Evolutionary conservation across 2,797 vertebrate genomes (phyloP).

Genomic region (Decapterus maruadsi): DNA sequence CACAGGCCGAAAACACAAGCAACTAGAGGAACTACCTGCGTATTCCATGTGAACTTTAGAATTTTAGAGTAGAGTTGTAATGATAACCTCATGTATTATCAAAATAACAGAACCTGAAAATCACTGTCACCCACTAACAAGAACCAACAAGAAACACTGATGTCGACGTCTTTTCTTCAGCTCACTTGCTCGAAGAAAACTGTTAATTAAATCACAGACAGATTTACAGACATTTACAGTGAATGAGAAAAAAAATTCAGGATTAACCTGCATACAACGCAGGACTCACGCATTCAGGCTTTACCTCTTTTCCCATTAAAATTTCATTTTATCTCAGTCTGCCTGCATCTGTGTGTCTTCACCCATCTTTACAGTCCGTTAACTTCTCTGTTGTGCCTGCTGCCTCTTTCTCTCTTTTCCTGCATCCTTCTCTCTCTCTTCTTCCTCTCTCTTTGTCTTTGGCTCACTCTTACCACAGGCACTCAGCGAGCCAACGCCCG

Average conservation of each 20-base stretch:
- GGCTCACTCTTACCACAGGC: constrained; percentile 79
- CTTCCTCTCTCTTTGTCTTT: not conserved
- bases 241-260: constrained; percentile 28
- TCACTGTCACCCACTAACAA: too few species aligned
- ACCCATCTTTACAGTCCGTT: not conserved
- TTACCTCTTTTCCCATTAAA: constrained; percentile 20
- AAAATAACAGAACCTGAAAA: too few species aligned
- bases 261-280: constrained; percentile 50
- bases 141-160: too few species aligned
- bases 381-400: not conserved
- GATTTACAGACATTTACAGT: not conserved
- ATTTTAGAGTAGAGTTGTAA: too few species aligned
- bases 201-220: not conserved
- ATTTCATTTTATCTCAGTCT: constrained; percentile 26
- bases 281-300: constrained; percentile 11
- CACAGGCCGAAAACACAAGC: too few species aligned
- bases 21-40: too few species aligned
- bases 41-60: too few species aligned
- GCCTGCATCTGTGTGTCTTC: not conserved
- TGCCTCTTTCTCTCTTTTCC: not conserved
- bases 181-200: not conserved
- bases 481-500: constrained; percentile 96
- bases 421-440: not conserved
- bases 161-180: not conserved
- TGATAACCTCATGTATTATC: too few species aligned